Conservation (phyloP, 92 coral and sea anemone genomes). For the Meandrina meandrites region DNA sequence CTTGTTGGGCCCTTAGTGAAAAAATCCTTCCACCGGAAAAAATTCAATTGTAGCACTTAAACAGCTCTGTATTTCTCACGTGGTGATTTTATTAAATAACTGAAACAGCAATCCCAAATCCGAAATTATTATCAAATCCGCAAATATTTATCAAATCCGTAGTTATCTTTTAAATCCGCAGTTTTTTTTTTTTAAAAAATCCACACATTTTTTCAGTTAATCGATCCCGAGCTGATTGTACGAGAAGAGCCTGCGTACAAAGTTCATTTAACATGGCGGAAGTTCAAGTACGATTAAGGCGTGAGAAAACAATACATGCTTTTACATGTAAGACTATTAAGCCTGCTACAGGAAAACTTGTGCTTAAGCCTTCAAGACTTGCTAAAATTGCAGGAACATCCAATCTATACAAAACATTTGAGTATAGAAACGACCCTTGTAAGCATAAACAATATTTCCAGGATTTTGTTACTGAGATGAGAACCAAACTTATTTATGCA, state of each 20-base stretch:
- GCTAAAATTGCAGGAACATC: background rate
- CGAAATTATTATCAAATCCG: background rate
- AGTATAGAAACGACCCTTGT: background rate
- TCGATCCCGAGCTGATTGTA: too few species aligned
- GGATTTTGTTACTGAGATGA: background rate
- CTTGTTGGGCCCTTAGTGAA: background rate
- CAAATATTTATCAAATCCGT: background rate
- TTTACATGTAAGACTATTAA: too few species aligned
- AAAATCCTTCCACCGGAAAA: background rate
- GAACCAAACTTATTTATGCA: background rate
- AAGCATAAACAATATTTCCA: too few species aligned
- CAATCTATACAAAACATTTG: background rate
- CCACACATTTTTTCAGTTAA: background rate
- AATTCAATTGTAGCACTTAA: background rate
- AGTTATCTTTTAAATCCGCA: background rate
- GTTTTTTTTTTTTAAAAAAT: background rate
- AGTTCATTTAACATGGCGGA: background rate
- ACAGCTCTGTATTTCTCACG: background rate
- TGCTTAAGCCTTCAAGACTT: background rate
- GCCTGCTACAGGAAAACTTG: background rate
- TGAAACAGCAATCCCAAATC: background rate
- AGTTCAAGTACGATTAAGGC: background rate
- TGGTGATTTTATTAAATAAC: background rate
- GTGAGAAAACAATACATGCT: background rate
- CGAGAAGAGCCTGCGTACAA: background rate